These are phyloP conservation scores for Sisor rabdophorus DNA, from an alignment of 2,113 vertebrate genomes.

Conservation along the genomic window DNA sequence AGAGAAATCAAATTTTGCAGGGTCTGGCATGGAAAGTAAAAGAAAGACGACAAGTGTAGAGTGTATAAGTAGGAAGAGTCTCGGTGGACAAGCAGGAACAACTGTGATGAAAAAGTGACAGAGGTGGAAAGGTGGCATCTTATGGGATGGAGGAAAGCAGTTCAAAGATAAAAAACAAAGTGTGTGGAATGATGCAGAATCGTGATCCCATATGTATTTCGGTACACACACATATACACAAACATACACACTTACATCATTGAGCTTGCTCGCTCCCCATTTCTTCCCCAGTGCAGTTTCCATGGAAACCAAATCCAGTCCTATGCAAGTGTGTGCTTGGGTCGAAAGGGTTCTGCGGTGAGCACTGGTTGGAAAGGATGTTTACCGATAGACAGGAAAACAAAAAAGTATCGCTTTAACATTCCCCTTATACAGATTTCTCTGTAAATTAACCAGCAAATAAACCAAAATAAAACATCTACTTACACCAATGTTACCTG, in stretches of 20 bases:
- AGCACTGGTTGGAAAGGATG: slow-evolving; percentile 12
- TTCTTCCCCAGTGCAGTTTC: slow-evolving; percentile 28
- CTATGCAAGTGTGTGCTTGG: slow-evolving; percentile 13
- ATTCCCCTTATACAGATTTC: background rate
- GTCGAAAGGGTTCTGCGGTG: slow-evolving; percentile 19
- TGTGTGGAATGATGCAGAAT: background rate
- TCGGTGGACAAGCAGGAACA: background rate
- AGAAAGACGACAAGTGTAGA: slow-evolving; percentile 6
- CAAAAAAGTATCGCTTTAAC: background rate
- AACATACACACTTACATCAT: slow-evolving; percentile 14
- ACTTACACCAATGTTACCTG: too few relatives aligned
- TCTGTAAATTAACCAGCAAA: slow-evolving; percentile 1
- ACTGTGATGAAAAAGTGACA: slow-evolving; percentile 1
- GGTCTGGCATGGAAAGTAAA: slow-evolving; percentile 21
- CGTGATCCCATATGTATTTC: slow-evolving; percentile 20
- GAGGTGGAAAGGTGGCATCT: slow-evolving; percentile 4
- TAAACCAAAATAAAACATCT: background rate
- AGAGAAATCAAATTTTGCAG: background rate
- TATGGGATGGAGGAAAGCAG: background rate
- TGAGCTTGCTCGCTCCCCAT: background rate
- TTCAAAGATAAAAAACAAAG: background rate
- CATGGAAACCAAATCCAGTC: slow-evolving; percentile 45
- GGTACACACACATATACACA: slow-evolving; percentile 10
- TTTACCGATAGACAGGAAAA: slow-evolving; percentile 14
- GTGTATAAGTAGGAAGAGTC: background rate